phyloP scores from a whole-genome alignment of 2,888 invertebrate genomes.

The Apotomis turbidana region DNA sequence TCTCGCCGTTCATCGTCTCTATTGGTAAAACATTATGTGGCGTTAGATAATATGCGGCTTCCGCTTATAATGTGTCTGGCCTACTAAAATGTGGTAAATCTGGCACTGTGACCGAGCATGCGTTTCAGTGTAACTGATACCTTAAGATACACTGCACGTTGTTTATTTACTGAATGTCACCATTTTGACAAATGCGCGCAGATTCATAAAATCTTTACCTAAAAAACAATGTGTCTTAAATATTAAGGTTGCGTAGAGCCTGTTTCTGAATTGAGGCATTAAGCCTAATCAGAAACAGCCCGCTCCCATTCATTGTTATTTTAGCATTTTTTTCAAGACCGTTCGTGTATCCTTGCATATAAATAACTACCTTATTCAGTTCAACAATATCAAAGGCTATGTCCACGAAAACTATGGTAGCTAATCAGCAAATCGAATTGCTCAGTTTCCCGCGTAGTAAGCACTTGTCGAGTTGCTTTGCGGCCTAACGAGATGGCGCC shows the following conservation, averaged over 20 bases:
- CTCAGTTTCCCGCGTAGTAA: slow-evolving; percentile 6
- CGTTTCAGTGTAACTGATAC: slow-evolving; percentile 29
- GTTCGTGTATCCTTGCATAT: too few relatives aligned
- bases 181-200: neutral
- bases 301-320: too few relatives aligned
- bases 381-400: slow-evolving; percentile 3
- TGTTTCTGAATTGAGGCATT: too few relatives aligned
- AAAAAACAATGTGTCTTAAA: too few relatives aligned
- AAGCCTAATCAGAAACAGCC: too few relatives aligned
- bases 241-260: too few relatives aligned
- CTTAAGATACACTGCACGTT: slow-evolving; percentile 18
- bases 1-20: neutral
- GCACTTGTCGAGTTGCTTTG: slow-evolving; percentile 15
- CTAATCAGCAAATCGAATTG: slow-evolving; percentile 21
- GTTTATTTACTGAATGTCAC: slow-evolving; percentile 16
- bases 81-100: slow-evolving; percentile 20
- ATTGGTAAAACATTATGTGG: neutral
- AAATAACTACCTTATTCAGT: neutral
- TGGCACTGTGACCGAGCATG: slow-evolving; percentile 29
- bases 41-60: neutral
- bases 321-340: too few relatives aligned
- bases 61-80: slow-evolving; percentile 6
- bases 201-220: too few relatives aligned
- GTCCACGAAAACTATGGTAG: slow-evolving; percentile 11
- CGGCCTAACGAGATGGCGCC: slow-evolving; percentile 26